Evolutionary conservation across 2,888 invertebrate species (phyloP).

Genomic region (Yponomeuta plumbellus): DNA sequence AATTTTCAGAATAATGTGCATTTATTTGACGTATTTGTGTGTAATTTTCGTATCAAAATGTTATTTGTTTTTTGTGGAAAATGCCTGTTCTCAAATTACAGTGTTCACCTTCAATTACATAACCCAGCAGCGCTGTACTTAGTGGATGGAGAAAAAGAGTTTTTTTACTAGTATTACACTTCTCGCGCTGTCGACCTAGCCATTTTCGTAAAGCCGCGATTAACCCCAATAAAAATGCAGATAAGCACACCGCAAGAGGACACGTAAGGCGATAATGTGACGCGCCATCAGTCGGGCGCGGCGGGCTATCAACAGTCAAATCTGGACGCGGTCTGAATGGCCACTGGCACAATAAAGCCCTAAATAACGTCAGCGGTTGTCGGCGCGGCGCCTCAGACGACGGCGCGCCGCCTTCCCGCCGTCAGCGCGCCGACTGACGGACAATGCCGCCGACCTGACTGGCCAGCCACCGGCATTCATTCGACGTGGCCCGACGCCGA

Average conservation of each 20-base stretch:
- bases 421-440: slow-evolving; percentile 54
- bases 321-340: slow-evolving; percentile 49
- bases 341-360: slow-evolving; percentile 65
- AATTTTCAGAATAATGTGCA: no score
- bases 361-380: slow-evolving; percentile 66
- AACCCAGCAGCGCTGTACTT: no score
- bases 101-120: no score
- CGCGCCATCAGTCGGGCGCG: slow-evolving; percentile 61
- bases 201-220: no score
- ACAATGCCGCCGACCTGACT: slow-evolving; percentile 64
- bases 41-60: no score
- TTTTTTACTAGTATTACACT: no score
- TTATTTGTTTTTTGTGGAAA: no score
- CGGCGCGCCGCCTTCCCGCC: slow-evolving; percentile 37
- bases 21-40: no score
- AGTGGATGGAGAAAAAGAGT: no score
- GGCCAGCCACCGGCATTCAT: slow-evolving; percentile 48
- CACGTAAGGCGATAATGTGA: slow-evolving; percentile 36
- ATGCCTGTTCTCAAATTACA: no score
- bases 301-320: slow-evolving; percentile 56
- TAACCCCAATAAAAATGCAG: neutral
- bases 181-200: no score
- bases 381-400: slow-evolving; percentile 65
- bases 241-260: neutral
- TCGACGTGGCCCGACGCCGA: slow-evolving; percentile 35